These are phyloP conservation scores for Chlamydotis undulata DNA, from an alignment of 2,113 vertebrate species.

Conservation along the genomic window DNA sequence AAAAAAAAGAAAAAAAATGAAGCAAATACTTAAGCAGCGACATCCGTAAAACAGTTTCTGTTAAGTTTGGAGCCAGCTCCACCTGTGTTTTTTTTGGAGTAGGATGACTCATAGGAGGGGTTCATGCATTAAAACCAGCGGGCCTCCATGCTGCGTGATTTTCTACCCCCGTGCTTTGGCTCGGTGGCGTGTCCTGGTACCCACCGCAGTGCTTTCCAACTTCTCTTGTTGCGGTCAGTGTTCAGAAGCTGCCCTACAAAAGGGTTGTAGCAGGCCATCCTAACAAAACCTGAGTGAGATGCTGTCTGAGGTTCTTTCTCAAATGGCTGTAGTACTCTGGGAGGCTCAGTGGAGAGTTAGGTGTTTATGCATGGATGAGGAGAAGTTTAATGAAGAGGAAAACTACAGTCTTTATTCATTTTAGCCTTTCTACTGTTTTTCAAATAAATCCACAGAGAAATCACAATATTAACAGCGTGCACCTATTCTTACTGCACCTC, in stretches of 20 bases:
- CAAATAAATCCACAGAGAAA: constrained; percentile 37
- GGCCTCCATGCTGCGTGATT: not conserved
- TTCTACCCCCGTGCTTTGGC: accelerated
- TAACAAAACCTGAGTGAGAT: not conserved
- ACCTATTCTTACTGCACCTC: constrained; percentile 31
- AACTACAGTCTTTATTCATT: constrained; percentile 54
- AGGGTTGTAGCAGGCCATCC: not conserved
- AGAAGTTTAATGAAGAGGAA: constrained; percentile 71
- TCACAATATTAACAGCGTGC: constrained; percentile 1
- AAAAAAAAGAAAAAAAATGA: too few species aligned
- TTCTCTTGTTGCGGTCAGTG: not conserved
- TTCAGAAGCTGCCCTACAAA: not conserved
- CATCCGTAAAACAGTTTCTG: not conserved
- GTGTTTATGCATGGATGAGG: constrained; percentile 58
- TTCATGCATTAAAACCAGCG: not conserved
- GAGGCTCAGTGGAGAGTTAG: constrained; percentile 59
- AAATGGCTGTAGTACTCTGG: constrained; percentile 31
- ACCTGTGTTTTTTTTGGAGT: not conserved
- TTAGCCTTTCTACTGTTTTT: constrained; percentile 47
- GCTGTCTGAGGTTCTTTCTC: constrained; percentile 12
- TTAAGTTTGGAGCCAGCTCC: not conserved
- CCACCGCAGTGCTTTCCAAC: not conserved
- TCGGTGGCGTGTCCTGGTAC: accelerated
- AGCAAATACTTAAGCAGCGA: not conserved
- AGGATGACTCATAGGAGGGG: not conserved